Evolutionary conservation across 2,888 invertebrate genomes (phyloP).

Genomic region (Spodoptera littoralis): DNA sequence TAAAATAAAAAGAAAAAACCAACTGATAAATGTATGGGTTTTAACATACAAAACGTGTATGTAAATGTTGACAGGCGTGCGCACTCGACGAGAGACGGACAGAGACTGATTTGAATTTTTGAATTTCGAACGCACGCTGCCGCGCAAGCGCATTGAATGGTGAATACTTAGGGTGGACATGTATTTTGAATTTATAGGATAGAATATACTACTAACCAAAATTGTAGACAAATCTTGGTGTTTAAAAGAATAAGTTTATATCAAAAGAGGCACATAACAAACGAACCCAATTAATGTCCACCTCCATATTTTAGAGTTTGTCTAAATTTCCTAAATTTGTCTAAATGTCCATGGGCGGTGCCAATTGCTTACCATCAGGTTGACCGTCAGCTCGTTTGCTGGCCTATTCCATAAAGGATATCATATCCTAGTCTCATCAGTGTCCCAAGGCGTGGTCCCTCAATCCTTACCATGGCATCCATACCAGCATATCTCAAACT

Average conservation of each 20-base stretch:
- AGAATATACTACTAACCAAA: not conserved
- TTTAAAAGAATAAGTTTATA: too few relatives aligned
- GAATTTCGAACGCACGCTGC: slow-evolving; percentile 70
- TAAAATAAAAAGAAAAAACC: slow-evolving; percentile 50
- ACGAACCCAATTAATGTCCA: too few relatives aligned
- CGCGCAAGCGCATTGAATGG: slow-evolving; percentile 82
- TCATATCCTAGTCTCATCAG: not conserved
- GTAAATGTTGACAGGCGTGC: slow-evolving; percentile 80
- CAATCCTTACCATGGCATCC: slow-evolving; percentile 4
- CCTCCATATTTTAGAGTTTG: too few relatives aligned
- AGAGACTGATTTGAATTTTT: slow-evolving; percentile 86
- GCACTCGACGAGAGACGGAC: slow-evolving; percentile 73
- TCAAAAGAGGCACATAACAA: too few relatives aligned
- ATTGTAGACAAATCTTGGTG: too few relatives aligned
- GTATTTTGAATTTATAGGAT: slow-evolving; percentile 19
- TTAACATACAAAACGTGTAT: slow-evolving; percentile 72
- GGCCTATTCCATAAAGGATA: too few relatives aligned
- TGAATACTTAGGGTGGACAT: slow-evolving; percentile 73
- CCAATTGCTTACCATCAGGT: too few relatives aligned
- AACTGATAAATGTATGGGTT: slow-evolving; percentile 68
- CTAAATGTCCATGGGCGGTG: too few relatives aligned
- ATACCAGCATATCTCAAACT: slow-evolving; percentile 61
- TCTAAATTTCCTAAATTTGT: too few relatives aligned
- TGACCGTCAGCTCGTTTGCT: too few relatives aligned
- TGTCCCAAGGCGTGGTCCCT: slow-evolving; percentile 1